Evolutionary conservation across 2,113 vertebrate species (phyloP).

Genomic region (Pyrgilauda ruficollis): DNA sequence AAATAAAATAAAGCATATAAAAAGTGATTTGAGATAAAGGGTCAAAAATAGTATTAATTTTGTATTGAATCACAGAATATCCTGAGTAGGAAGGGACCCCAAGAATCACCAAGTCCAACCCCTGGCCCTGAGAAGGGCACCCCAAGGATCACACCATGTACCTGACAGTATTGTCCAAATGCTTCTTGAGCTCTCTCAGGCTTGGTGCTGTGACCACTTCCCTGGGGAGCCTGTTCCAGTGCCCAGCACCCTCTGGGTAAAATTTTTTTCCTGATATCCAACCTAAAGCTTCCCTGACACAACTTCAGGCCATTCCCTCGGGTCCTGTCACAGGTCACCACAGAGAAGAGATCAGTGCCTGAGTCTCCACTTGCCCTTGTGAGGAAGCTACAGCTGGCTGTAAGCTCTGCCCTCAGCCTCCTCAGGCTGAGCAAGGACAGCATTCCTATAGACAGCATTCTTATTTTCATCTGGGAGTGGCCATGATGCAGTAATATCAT

Average conservation of each 20-base stretch:
- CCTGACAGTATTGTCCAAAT: accelerated
- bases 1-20: not conserved
- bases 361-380: not conserved
- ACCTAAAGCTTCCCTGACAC: accelerated
- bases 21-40: not conserved
- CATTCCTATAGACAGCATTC: not conserved
- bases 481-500: not conserved
- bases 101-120: not conserved
- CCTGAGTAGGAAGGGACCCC: not conserved
- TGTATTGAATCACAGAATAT: not conserved
- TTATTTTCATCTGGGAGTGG: not conserved
- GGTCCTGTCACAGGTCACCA: not conserved
- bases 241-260: not conserved
- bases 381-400: not conserved
- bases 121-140: no score
- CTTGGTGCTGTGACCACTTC: not conserved
- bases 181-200: not conserved
- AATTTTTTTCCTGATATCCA: not conserved
- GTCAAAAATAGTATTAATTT: not conserved
- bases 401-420: not conserved
- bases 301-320: accelerated
- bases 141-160: not conserved
- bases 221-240: not conserved
- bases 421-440: not conserved
- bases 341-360: not conserved